Evolutionary conservation across 2,113 vertebrate species (phyloP).

Genomic region (Tretioscincus oriximinensis): DNA sequence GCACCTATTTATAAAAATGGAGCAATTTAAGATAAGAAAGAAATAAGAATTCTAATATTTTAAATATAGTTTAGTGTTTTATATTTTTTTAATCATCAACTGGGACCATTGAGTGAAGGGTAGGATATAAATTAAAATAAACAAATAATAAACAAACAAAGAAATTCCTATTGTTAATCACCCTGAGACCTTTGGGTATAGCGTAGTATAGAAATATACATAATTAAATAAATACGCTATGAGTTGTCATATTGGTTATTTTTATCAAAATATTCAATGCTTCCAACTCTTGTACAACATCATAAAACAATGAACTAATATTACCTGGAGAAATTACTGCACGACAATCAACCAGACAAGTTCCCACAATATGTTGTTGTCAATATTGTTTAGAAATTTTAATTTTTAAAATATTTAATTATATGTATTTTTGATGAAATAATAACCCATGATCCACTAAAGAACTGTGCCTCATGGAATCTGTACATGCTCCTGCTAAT

Average conservation of each 20-base stretch:
- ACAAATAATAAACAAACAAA: background rate
- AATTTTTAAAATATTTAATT: background rate
- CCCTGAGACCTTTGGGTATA: too few species aligned
- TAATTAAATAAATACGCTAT: background rate
- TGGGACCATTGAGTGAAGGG: too few species aligned
- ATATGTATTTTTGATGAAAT: too few species aligned
- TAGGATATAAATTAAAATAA: too few species aligned
- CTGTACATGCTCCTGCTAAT: too few species aligned
- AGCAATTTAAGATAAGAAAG: too few species aligned
- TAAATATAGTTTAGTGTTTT: too few species aligned
- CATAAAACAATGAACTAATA: background rate
- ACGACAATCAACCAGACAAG: background rate
- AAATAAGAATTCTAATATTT: background rate
- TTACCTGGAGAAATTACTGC: background rate
- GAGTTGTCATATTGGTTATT: background rate
- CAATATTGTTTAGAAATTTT: background rate
- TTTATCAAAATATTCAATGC: background rate
- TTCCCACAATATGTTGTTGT: background rate
- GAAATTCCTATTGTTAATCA: too few species aligned
- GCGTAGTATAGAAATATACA: too few species aligned
- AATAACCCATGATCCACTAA: too few species aligned
- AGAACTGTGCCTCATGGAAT: too few species aligned
- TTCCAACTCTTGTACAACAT: background rate
- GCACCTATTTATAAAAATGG: slow-evolving; percentile 74
- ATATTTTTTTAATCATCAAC: too few species aligned